A percentile compares a stretch with the other conserved stretches of the same genome.
Conservation (phyloP, 2,113 vertebrate genomes). For the Taurulus bubalis region DNA sequence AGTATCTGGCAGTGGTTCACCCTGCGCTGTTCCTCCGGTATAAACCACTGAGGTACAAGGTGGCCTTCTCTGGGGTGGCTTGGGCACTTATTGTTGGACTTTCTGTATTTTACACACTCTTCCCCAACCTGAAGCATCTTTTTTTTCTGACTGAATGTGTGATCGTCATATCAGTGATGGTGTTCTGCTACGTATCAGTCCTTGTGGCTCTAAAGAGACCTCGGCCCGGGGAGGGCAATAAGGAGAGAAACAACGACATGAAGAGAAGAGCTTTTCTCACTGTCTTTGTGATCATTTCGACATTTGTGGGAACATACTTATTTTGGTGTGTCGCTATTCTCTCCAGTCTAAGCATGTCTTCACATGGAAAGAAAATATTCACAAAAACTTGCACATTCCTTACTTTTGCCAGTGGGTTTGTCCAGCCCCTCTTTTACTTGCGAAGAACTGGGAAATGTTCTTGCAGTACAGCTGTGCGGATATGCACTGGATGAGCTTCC, state of each 20-base stretch:
- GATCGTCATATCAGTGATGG: neutral
- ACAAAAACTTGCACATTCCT: neutral
- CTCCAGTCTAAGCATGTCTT: neutral
- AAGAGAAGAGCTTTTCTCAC: neutral
- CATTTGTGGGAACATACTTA: neutral
- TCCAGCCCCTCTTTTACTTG: neutral
- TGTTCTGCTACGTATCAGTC: neutral
- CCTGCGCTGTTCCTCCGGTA: neutral
- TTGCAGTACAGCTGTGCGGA: neutral
- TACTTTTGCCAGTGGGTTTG: neutral
- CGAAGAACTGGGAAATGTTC: neutral
- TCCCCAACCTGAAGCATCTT: neutral
- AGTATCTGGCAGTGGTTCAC: constrained; percentile 1
- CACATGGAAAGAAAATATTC: neutral
- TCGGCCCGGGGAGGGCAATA: neutral
- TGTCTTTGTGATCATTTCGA: neutral
- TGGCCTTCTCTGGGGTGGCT: neutral
- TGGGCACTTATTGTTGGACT: neutral
- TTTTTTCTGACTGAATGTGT: neutral
- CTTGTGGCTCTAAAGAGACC: neutral
- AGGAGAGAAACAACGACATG: neutral
- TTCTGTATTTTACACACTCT: neutral
- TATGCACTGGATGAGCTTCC: neutral
- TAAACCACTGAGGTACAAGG: neutral
- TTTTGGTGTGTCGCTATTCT: neutral